Base-by-base conservation (phyloP, 2,888 invertebrate species). In the Nowickia ferox region DNA sequence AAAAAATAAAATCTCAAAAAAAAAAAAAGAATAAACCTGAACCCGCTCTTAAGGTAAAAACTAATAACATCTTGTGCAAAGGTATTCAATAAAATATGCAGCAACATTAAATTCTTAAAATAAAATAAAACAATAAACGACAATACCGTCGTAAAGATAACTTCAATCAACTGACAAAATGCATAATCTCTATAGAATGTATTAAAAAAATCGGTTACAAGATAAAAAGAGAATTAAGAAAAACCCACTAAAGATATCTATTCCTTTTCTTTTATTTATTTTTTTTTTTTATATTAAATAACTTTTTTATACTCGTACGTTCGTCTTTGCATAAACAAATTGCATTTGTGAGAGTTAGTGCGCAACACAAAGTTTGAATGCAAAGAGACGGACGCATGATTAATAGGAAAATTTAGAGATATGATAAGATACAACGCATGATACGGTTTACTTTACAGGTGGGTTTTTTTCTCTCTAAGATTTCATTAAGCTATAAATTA, bases 101-200 rank as follows among this genome's bases (percentile, higher is more conserved):
- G 40, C 71, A 71, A 71, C 1, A 76, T 65, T 22, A 71, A 44
- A 38, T 17, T 48, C n/a, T 48, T 22, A 63, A 51, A 44, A 44
- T 3, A 22, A 51, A 44, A 72, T 51, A 48, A 71, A 57, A 65
- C 65, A 84, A 76, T 57, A 83, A 84, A 84, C 80, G 88, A 88
- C 90, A 90, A 75, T 75, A 75, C 42, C 75, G 51, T 79, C 79
- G 86, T 91, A 90, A 90, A 91, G 91, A 91, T 91, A 91, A 91
- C 89, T 88, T 88, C 89, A 90, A 91, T 90, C 90, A 88, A 89
- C 90, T 90, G 88, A 91, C 91, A 91, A 91, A 91, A 91, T 91
- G 90, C 90, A 91, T 90, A 90, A 91, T 91, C 91, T 90, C 83
- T 80, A 71, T 88, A 72, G 88, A 89, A 88, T 84, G 88, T 88